phyloP scores from a whole-genome alignment of 2,797 vertebrate genomes.

The Gymnopithys bicolor region DNA sequence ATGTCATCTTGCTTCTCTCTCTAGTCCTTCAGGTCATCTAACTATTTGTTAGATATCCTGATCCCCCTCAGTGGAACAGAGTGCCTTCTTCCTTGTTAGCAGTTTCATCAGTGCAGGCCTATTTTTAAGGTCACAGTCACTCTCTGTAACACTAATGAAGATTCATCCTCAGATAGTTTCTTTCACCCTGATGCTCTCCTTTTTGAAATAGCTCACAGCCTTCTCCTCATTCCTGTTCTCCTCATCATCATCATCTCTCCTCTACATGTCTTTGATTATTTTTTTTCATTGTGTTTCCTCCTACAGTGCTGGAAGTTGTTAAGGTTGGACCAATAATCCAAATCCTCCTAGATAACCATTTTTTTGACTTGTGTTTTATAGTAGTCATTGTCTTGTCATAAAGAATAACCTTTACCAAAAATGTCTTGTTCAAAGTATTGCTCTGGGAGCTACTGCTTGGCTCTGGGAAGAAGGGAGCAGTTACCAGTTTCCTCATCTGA shows the following conservation, averaged over 20 bases:
- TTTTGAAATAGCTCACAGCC: not conserved
- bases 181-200: not conserved
- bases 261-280: not conserved
- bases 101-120: not conserved
- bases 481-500: not conserved
- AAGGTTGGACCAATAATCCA: not conserved
- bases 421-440: not conserved
- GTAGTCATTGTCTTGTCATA: not conserved
- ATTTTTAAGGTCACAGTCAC: conserved; percentile 18
- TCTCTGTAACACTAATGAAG: conserved; percentile 8
- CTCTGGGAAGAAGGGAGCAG: not conserved
- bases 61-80: conserved; percentile 1
- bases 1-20: conserved; percentile 49
- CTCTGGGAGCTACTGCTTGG: not conserved
- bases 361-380: not conserved
- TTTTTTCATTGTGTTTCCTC: not conserved
- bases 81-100: not conserved
- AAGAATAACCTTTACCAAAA: not conserved
- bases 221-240: not conserved
- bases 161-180: not conserved
- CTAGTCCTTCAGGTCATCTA: conserved; percentile 20
- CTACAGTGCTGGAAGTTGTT: not conserved
- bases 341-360: not conserved
- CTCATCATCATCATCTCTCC: not conserved
- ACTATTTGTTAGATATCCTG: not conserved